A percentile compares a stretch with the other conserved stretches of the same genome.
Evolutionary conservation across 2,113 vertebrate species (phyloP).

Genomic region (Plotosus lineatus): DNA sequence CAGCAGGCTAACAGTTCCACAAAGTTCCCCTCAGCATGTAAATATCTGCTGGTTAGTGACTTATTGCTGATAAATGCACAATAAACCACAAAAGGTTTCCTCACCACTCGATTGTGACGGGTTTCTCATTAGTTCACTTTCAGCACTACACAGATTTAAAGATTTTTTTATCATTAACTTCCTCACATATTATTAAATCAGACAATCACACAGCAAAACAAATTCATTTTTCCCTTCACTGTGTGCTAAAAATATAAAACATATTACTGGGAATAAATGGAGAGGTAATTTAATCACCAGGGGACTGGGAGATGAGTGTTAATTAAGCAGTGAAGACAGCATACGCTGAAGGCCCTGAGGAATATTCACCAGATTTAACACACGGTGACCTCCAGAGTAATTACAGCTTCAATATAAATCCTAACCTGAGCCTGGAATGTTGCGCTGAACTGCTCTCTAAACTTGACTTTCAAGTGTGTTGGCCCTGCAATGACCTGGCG

Average conservation of each 20-base stretch:
- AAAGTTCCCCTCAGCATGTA: too few relatives aligned
- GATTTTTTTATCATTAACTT: background rate
- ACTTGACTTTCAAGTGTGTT: background rate
- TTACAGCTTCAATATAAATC: conserved; percentile 42
- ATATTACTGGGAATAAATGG: conserved; percentile 35
- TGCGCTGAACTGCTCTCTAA: background rate
- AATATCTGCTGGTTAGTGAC: too few relatives aligned
- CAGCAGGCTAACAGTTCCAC: background rate
- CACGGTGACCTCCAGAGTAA: conserved; percentile 51
- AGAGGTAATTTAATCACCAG: conserved; percentile 47
- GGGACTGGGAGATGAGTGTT: conserved; percentile 45
- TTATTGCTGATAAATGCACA: background rate
- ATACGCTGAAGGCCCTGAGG: conserved; percentile 41
- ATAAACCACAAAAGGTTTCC: background rate
- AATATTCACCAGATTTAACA: conserved; percentile 48
- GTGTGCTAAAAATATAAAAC: conserved; percentile 44
- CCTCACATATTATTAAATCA: conserved; percentile 4
- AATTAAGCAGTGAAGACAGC: conserved; percentile 46
- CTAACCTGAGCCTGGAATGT: conserved; percentile 7
- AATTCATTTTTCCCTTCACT: conserved; percentile 24
- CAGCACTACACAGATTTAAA: background rate
- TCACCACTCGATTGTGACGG: background rate
- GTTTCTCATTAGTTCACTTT: background rate
- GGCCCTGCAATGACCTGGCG: too few relatives aligned
- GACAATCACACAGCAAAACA: background rate